Percentiles rank a stretch among this genome's conserved stretches.
These are phyloP conservation scores for Apis dorsata DNA, from an alignment of 1,140 invertebrate species.

Conservation along the genomic window DNA sequence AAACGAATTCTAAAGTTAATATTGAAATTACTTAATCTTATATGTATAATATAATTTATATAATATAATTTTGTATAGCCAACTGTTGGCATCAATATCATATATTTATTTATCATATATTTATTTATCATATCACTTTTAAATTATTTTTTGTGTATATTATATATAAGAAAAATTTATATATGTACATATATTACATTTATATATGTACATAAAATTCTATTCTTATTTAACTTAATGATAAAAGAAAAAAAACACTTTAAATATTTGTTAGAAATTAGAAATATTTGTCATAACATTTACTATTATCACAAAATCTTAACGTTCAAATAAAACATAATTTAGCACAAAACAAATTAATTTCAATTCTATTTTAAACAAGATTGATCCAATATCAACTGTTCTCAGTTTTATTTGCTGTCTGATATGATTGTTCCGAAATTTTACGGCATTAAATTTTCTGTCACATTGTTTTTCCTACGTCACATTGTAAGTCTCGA, in stretches of 20 bases:
- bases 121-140: not conserved
- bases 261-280: not conserved
- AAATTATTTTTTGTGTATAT: not conserved
- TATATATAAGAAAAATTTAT: not conserved
- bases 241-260: not conserved
- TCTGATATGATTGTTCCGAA: not conserved
- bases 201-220: not conserved
- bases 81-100: not conserved
- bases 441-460: not conserved
- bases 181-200: not conserved
- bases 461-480: not conserved
- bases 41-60: too few species aligned
- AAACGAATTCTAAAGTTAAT: not conserved
- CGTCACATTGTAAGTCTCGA: not conserved
- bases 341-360: not conserved
- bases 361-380: not conserved
- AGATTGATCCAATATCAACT: not conserved
- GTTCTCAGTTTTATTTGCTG: not conserved
- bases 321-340: not conserved
- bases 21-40: not conserved
- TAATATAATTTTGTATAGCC: not conserved
- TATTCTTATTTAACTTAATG: conserved; percentile 13
- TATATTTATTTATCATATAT: too few species aligned
- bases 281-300: not conserved
- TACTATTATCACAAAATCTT: not conserved